phyloP scores from a whole-genome alignment of 2,797 vertebrate species.

The Crenichthys baileyi region DNA sequence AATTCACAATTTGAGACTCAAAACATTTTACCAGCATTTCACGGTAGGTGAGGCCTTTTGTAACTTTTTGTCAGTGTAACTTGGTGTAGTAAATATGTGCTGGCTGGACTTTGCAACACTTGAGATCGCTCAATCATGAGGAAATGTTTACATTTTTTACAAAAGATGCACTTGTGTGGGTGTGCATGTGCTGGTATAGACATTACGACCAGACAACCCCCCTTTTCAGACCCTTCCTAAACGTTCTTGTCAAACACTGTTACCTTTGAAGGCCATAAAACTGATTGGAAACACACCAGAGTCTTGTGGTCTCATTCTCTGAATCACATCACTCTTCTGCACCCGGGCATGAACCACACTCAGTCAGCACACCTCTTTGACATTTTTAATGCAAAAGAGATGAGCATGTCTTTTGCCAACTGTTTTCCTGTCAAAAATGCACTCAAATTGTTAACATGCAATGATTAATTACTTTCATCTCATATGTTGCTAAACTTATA shows the following conservation, averaged over 20 bases:
- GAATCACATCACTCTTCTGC: constrained; percentile 1
- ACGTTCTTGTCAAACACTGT: neutral
- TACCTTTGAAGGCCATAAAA: neutral
- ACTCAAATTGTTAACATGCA: neutral
- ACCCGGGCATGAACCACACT: neutral
- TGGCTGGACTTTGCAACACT: neutral
- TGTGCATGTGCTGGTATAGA: neutral
- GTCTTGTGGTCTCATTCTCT: neutral
- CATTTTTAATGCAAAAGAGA: neutral
- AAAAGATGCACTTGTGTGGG: neutral
- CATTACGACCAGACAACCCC: neutral
- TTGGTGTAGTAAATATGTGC: too few relatives aligned
- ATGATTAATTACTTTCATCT: too few relatives aligned
- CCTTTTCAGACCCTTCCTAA: neutral
- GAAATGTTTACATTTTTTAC: neutral
- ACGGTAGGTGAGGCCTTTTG: too few relatives aligned
- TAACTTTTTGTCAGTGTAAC: too few relatives aligned
- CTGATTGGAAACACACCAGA: neutral
- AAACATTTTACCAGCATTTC: too few relatives aligned
- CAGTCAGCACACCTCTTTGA: neutral
- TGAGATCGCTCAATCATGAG: neutral
- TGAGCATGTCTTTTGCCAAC: neutral
- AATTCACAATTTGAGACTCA: too few relatives aligned
- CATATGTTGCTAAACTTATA: too few relatives aligned
- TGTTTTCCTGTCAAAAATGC: neutral